Evolutionary conservation across 2,797 vertebrate species (phyloP).

Genomic region (Spinus olivaceus): DNA sequence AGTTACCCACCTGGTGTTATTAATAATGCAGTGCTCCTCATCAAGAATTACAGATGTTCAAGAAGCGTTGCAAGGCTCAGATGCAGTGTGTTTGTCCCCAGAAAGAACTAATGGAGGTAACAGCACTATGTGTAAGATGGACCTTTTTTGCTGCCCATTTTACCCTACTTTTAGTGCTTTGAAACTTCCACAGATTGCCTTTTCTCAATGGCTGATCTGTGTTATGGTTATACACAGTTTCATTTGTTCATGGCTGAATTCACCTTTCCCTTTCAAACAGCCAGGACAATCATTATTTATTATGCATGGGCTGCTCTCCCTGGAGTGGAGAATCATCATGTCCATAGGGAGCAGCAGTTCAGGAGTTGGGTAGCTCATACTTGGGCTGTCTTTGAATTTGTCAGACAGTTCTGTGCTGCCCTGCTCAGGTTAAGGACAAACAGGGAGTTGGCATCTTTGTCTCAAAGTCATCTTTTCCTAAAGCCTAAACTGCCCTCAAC

Average conservation of each 20-base stretch:
- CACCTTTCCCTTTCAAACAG: not conserved
- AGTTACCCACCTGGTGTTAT: slow-evolving; percentile 33
- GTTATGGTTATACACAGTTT: not conserved
- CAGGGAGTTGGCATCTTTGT: not conserved
- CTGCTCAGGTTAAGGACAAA: not conserved
- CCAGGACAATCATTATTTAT: not conserved
- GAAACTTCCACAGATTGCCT: not conserved
- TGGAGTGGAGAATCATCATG: not conserved
- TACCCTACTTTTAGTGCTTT: not conserved
- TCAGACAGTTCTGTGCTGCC: not conserved
- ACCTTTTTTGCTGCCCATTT: not conserved
- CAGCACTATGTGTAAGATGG: too few relatives aligned
- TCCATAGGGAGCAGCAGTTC: not conserved
- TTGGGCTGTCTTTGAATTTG: not conserved
- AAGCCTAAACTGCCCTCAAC: not conserved
- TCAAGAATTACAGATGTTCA: not conserved
- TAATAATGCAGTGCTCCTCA: slow-evolving; percentile 25
- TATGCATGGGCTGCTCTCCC: not conserved
- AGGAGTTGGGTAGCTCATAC: not conserved
- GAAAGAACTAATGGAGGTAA: not conserved
- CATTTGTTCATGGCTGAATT: not conserved
- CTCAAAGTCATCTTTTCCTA: not conserved
- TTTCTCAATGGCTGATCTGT: not conserved
- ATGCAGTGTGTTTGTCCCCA: not conserved
- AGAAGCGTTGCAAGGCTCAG: not conserved